Evolutionary conservation across 2,888 invertebrate genomes (phyloP), one percentile per base, ranked within the genome.

Genomic region (Amphimallon solstitiale): DNA sequence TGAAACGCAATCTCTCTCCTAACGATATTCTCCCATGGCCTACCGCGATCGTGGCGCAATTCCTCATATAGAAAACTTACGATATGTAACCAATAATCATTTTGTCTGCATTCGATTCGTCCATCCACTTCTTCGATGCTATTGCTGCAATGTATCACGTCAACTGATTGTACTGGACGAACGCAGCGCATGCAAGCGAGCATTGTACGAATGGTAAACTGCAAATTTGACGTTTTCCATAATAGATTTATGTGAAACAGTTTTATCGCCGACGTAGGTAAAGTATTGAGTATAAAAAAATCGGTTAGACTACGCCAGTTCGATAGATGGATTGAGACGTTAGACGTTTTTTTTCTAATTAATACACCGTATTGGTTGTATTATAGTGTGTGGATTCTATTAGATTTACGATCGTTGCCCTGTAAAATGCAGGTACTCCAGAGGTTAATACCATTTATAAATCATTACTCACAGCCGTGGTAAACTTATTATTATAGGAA

Each of bases 81-180:
- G 71, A 76, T 76, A 77, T 76, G 76, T 75, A 81, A 77, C 80
- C 79, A 76, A 79, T 79, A 81, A 81, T 81, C 80, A 81, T 79
- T 78, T 78, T 78, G 79, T 80, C 79, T 74, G 74, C 75, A 73
- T 71, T 75, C 67, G 69, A 75, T 74, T 70, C 66, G 70, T 48
- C 68, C 78, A 71, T 5, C 29, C 35, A 40, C 15, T 12, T 61
- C 23, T 49, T 63, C 29, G 10, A 48, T 40, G n/a, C 14, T 15
- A 49, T 51, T 51, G 23, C 10, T 7, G 21, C 14, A 21, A 10
- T n/a, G 14, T 35, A 14, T 35, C 29, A 21, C 21, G n/a, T 14
- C 46, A 10, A 54, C 15, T 4, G 17, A 38, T 46, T 17, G 6
- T 34, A 15, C 34, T 45, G 65, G 38, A 10, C 48, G 43, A 45